Conservation (phyloP, 2,888 invertebrate species). For the Melanophora roralis region DNA sequence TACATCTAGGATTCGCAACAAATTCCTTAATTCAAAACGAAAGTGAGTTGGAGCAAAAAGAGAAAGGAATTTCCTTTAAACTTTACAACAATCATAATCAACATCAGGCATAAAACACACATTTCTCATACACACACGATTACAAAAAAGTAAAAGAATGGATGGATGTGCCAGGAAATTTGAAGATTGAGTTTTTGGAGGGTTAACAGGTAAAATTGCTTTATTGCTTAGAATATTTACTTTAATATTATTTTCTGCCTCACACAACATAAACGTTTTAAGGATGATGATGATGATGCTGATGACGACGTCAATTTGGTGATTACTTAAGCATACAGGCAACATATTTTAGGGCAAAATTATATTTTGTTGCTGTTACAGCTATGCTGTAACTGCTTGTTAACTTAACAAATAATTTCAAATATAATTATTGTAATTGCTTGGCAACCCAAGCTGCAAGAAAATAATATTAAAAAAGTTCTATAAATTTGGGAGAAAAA, state of each 20-base stretch:
- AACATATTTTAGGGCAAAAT: slow-evolving; percentile 33
- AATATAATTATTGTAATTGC: slow-evolving; percentile 56
- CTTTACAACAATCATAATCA: slow-evolving; percentile 27
- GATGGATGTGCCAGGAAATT: neutral
- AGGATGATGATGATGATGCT: slow-evolving; percentile 1
- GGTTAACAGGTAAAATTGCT: slow-evolving; percentile 16
- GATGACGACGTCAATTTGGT: slow-evolving; percentile 18
- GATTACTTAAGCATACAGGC: slow-evolving; percentile 30
- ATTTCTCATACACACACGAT: neutral
- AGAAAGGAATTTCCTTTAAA: slow-evolving; percentile 1
- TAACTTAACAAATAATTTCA: slow-evolving; percentile 48
- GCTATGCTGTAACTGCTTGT: neutral
- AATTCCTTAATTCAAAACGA: slow-evolving; percentile 47
- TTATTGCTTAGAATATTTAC: slow-evolving; percentile 44
- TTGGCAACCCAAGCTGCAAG: slow-evolving; percentile 18
- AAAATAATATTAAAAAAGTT: neutral
- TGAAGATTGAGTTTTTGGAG: neutral
- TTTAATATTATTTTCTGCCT: slow-evolving; percentile 18
- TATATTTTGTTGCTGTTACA: slow-evolving; percentile 13
- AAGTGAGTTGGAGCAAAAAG: neutral
- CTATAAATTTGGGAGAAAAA: neutral
- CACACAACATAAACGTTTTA: slow-evolving; percentile 28
- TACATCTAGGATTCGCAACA: slow-evolving; percentile 29
- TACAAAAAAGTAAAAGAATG: neutral
- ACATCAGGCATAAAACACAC: slow-evolving; percentile 15